Evolutionary conservation across 2,113 vertebrate genomes (phyloP), one percentile per base, ranked within the genome.

Genomic region (Tamias sibiricus): DNA sequence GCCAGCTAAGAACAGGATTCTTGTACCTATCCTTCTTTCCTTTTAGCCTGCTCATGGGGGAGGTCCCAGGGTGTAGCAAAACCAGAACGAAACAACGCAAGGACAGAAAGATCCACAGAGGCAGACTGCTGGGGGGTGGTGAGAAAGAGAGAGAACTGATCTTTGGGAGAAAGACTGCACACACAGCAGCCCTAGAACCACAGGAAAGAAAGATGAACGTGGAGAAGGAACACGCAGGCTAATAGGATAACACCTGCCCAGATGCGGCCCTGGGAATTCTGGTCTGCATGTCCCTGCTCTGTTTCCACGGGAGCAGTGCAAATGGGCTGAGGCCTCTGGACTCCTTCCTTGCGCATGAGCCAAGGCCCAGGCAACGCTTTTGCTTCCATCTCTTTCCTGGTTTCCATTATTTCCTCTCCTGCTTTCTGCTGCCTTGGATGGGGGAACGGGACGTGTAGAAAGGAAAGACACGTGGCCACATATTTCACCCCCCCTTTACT

Each of bases 291-390:
- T 1, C 37, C 37, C 8, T 1, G 6, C 17, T 11, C 14, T 9
- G 1, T 6, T 8, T 8, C 11, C 54, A 24, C 6, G 7, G 19
- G 4, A 11, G 6, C 0, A 2, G 20, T 0, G 13, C 19, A 20
- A 2, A 24, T 0, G 2, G 62, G 9, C 47, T 22, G 0, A 9
- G 24, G 9, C 19, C 19, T 54, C 83, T 4, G 11, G 22, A 42
- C n/a, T 5, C 0, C 3, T 5, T 8, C 37, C 42, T 24, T 52
- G 2, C 0, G 0, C 14, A 10, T 2, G 17, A 40, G 30, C 47
- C 14, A 11, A 3, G 2, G n/a, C 1, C 13, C n/a, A 0, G 5
- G 0, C 2, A 0, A 2, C 0, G 0, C 4, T 1, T 64, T 10
- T 9, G 28, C 3, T 10, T n/a, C 32, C 47, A 10, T 69, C 49